Conservation (phyloP, 2,888 invertebrate species). For the Lasioglossum malachurum region DNA sequence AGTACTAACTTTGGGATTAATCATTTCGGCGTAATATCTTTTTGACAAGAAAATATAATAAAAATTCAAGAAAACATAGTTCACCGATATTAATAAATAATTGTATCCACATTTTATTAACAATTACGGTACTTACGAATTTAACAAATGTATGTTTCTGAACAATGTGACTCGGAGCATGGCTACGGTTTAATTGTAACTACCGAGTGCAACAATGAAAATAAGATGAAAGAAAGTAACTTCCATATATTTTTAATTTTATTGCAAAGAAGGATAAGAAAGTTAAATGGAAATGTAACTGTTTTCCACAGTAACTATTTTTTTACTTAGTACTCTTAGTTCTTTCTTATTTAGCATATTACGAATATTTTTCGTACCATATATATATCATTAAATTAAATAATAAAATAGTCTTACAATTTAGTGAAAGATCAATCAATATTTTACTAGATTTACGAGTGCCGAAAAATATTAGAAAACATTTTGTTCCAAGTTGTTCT, state of each 20-base stretch:
- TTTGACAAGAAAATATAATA: conserved; percentile 4
- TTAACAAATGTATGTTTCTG: conserved; percentile 33
- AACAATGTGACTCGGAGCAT: conserved; percentile 46
- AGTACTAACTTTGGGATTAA: conserved; percentile 5
- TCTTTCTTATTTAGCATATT: conserved; percentile 9
- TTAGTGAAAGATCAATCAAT: neutral
- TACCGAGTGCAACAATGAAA: conserved; percentile 20
- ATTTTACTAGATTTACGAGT: conserved; percentile 4
- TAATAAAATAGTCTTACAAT: neutral
- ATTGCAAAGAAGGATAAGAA: conserved; percentile 11
- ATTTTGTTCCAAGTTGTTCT: conserved; percentile 41
- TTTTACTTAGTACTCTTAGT: conserved; percentile 23
- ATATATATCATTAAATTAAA: conserved; percentile 2
- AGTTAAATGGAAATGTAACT: conserved; percentile 49
- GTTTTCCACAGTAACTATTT: conserved; percentile 22
- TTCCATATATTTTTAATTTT: conserved; percentile 34
- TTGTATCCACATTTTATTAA: conserved; percentile 29
- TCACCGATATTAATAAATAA: neutral
- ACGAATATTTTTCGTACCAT: neutral
- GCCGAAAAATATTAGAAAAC: conserved; percentile 15
- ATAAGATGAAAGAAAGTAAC: conserved; percentile 23
- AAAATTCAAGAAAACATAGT: conserved; percentile 7
- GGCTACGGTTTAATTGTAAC: conserved; percentile 35
- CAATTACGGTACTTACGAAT: conserved; percentile 46
- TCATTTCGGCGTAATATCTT: conserved; percentile 4